Percentiles rank a stretch among this genome's conserved stretches.
Conservation (phyloP, 1,140 invertebrate species). For the Andricus grossulariae region DNA sequence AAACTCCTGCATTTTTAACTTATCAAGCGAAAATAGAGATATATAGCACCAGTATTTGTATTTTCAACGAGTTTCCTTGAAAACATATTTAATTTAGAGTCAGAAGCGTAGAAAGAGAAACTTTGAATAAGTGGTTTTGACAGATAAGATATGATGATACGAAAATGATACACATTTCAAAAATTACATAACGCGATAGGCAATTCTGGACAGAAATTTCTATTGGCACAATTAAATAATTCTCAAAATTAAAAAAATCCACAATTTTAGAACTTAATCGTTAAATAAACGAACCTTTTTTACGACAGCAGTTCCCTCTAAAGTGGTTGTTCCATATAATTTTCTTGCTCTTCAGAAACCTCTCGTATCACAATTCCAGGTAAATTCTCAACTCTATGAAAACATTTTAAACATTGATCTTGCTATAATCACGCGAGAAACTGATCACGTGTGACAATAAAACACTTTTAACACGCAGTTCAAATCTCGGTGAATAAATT, state of each 20-base stretch:
- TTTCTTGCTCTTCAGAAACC: not conserved
- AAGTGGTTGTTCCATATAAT: constrained; percentile 9
- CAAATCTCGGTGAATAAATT: constrained; percentile 14
- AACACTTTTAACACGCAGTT: not conserved
- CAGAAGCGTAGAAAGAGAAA: not conserved
- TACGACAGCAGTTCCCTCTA: not conserved
- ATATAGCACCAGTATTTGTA: constrained; percentile 11
- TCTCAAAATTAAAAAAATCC: too few species aligned
- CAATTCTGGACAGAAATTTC: too few species aligned
- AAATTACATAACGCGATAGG: not conserved
- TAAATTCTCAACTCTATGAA: not conserved
- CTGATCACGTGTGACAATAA: not conserved
- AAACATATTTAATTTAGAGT: not conserved
- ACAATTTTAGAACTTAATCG: too few species aligned
- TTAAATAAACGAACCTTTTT: constrained; percentile 4
- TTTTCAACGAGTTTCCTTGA: constrained; percentile 10
- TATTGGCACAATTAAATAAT: too few species aligned
- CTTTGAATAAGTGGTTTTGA: not conserved
- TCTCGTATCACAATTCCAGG: constrained; percentile 12
- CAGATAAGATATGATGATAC: not conserved
- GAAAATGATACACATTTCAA: not conserved
- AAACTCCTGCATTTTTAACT: not conserved
- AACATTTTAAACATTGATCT: constrained; percentile 11
- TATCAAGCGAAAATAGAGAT: not conserved
- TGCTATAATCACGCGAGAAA: not conserved